Evolutionary conservation across 2,888 invertebrate genomes (phyloP), one percentile per base, ranked within the genome.

Genomic region (Strigamia transsilvanica): DNA sequence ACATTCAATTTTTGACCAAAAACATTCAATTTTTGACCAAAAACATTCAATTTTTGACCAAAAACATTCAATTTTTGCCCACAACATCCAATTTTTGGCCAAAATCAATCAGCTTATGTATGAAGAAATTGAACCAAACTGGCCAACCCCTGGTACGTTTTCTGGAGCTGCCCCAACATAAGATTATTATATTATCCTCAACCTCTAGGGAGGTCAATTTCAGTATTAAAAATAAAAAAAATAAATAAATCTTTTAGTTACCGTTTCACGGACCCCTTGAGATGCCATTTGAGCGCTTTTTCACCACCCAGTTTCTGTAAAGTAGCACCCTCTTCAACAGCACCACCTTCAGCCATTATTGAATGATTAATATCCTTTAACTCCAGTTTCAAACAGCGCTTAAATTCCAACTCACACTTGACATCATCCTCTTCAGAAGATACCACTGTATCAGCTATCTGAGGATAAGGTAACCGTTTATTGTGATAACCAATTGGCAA

Each of bases 381-480:
- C 18, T 23, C 21, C 73, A 32, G 32, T 73, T 32, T 27, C 32
- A 73, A 27, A 73, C 73, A 12, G 27, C 12, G 27, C 32, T 73
- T 73, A 27, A 73, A 73, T 32, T 23, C 32, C 10, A 73, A 27
- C 27, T 12, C 27, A 27, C 32, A 23, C 3, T 73, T 32, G 27
- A 27, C 32, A 32, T 73, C 73, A 73, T 73, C 73, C 13, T 73
- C 27, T 32, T 73, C 73, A 73, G 23, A 23, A 27, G 73, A 73
- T 32, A 32, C 73, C 32, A 23, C 32, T 27, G 32, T 10, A 32
- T 73, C 73, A 73, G 13, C n/a, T 27, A 32, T 73, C 32, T 73
- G 12, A 32, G 73, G 73, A 73, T 73, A 73, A 32, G 73, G 73
- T 73, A 73, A 27, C 73, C 73, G 13, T 73, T 73, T 73, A 73